Evolutionary conservation across 2,797 vertebrate species (phyloP).

Genomic region (Amblyopsis hoosieri): DNA sequence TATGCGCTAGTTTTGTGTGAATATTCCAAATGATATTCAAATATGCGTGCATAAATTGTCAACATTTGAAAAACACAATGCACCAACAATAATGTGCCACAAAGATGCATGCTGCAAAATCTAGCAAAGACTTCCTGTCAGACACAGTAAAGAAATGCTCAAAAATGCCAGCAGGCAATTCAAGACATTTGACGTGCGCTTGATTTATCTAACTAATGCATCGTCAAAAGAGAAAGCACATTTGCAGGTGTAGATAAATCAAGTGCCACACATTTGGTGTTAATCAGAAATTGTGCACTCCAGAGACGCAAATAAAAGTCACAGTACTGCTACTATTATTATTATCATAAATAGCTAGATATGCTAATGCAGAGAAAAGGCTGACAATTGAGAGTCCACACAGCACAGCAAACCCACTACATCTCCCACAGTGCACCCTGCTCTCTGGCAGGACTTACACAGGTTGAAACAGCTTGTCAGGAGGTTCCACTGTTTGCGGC

Average conservation of each 20-base stretch:
- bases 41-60: conserved; percentile 14
- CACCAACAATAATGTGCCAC: conserved; percentile 26
- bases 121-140: conserved; percentile 2
- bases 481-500: conserved; percentile 80
- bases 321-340: too few relatives aligned
- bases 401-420: conserved; percentile 60
- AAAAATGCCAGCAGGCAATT: too few relatives aligned
- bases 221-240: not conserved
- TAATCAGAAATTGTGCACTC: not conserved
- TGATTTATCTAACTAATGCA: not conserved
- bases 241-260: too few relatives aligned
- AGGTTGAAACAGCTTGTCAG: conserved; percentile 86
- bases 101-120: conserved; percentile 24
- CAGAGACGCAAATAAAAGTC: too few relatives aligned
- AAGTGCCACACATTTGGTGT: not conserved
- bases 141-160: too few relatives aligned
- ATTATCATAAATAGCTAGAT: not conserved
- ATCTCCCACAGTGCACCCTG: conserved; percentile 43
- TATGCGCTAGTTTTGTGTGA: not conserved
- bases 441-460: conserved; percentile 81
- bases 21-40: conserved; percentile 9
- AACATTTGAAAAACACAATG: too few relatives aligned
- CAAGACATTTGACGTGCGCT: not conserved
- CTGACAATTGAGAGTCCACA: conserved; percentile 28
- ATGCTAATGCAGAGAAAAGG: not conserved